These are phyloP conservation scores for Thomomys bottae DNA, from an alignment of 2,113 vertebrate species.

Conservation along the genomic window DNA sequence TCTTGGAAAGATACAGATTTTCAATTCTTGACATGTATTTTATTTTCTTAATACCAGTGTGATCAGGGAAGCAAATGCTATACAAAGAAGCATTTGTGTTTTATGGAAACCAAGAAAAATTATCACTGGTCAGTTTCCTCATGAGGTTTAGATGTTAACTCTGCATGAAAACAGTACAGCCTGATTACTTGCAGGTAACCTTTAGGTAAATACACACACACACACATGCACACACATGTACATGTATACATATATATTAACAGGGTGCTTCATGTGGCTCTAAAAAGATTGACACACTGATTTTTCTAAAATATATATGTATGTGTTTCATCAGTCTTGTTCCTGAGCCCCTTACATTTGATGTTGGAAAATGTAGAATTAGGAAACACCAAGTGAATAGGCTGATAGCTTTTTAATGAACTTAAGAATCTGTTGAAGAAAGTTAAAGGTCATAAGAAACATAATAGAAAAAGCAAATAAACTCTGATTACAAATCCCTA, in stretches of 20 bases:
- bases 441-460: neutral
- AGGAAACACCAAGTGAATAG: neutral
- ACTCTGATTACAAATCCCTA: neutral
- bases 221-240: no score
- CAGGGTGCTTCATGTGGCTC: neutral
- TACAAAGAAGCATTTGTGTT: neutral
- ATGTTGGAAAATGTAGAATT: neutral
- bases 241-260: neutral
- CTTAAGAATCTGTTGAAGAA: neutral
- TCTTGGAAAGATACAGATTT: neutral
- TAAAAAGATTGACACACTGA: neutral
- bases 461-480: neutral
- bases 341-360: neutral
- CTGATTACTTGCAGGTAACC: neutral
- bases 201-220: neutral
- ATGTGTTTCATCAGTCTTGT: neutral
- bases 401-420: conserved; percentile 3
- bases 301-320: no score
- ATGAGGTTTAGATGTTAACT: neutral
- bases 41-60: neutral
- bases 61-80: neutral
- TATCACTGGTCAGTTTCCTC: neutral
- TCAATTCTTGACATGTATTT: neutral
- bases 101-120: neutral
- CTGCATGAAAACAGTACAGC: neutral